Evolutionary conservation across 92 coral and sea anemone genomes (phyloP).

Genomic region (Zoanthus gigantus): DNA sequence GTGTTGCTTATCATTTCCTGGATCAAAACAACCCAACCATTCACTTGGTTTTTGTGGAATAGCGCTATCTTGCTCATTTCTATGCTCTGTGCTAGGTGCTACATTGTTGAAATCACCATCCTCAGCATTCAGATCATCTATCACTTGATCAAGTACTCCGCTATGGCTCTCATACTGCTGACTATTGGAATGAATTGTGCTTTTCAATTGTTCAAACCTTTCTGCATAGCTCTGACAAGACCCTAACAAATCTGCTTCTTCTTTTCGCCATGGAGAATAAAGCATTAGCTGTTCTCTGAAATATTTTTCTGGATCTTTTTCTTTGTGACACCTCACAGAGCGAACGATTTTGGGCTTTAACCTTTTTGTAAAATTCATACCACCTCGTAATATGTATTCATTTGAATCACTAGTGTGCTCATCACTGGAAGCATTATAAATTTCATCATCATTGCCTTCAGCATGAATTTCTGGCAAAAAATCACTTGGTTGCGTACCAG

Average conservation of each 20-base stretch:
- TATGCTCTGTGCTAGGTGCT: conserved; percentile 38
- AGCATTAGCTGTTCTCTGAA: conserved; percentile 70
- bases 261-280: conserved; percentile 56
- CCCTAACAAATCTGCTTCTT: conserved; percentile 31
- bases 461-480: conserved; percentile 65
- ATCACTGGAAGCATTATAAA: background rate
- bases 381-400: conserved; percentile 37
- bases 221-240: conserved; percentile 40
- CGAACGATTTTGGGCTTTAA: conserved; percentile 26
- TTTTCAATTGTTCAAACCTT: conserved; percentile 6
- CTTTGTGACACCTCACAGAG: conserved; percentile 20
- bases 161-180: background rate
- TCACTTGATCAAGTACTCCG: conserved; percentile 32
- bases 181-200: background rate
- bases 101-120: background rate
- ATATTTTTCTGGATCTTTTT: conserved; percentile 29
- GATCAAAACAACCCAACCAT: conserved; percentile 73
- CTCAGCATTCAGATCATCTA: conserved; percentile 25
- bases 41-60: conserved; percentile 56
- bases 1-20: conserved; percentile 67
- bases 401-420: background rate
- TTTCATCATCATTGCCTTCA: background rate
- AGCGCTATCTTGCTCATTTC: conserved; percentile 17
- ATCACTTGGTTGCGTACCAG: conserved; percentile 28
- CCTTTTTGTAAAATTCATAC: conserved; percentile 44